Percentiles rank a stretch among this genome's conserved stretches.
These are phyloP conservation scores for Drosophila neotestacea DNA, from an alignment of 2,888 invertebrate species.

Conservation along the genomic window DNA sequence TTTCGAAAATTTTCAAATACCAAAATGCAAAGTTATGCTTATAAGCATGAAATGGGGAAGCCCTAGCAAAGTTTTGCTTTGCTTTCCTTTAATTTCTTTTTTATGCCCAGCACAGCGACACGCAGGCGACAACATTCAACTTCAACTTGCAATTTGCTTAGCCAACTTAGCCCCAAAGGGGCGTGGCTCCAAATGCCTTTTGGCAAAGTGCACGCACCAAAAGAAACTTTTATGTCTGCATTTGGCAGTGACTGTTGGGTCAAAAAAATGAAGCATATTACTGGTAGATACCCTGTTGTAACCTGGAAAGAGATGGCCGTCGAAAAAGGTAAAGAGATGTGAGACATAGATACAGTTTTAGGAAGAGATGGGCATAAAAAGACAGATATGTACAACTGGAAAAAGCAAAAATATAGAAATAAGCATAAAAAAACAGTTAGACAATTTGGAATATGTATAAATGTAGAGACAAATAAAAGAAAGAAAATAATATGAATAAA, in stretches of 20 bases:
- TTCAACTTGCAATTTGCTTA: slow-evolving; percentile 48
- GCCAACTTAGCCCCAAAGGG: slow-evolving; percentile 29
- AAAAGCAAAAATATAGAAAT: too few relatives aligned
- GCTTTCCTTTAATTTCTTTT: slow-evolving; percentile 3
- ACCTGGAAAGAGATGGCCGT: too few relatives aligned
- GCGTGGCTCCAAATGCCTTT: slow-evolving; percentile 22
- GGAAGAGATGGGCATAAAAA: background rate
- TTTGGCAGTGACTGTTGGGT: slow-evolving; percentile 22
- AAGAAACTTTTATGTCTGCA: slow-evolving; percentile 52
- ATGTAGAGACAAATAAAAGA: too few relatives aligned
- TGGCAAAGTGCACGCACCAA: slow-evolving; percentile 47
- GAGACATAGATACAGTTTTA: too few relatives aligned
- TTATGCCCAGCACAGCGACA: slow-evolving; percentile 35
- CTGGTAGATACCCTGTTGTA: slow-evolving; percentile 4
- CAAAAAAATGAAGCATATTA: background rate
- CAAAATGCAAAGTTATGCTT: slow-evolving; percentile 62
- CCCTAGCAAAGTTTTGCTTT: slow-evolving; percentile 29
- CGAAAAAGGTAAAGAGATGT: too few relatives aligned
- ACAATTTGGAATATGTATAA: too few relatives aligned
- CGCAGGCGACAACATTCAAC: slow-evolving; percentile 49
- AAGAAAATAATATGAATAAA: too few relatives aligned
- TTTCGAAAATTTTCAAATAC: slow-evolving; percentile 31
- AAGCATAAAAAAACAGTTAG: too few relatives aligned
- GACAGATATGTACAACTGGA: too few relatives aligned
- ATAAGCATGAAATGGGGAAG: slow-evolving; percentile 66